phyloP scores from a whole-genome alignment of 2,797 vertebrate species.

The Pelodytes ibericus region DNA sequence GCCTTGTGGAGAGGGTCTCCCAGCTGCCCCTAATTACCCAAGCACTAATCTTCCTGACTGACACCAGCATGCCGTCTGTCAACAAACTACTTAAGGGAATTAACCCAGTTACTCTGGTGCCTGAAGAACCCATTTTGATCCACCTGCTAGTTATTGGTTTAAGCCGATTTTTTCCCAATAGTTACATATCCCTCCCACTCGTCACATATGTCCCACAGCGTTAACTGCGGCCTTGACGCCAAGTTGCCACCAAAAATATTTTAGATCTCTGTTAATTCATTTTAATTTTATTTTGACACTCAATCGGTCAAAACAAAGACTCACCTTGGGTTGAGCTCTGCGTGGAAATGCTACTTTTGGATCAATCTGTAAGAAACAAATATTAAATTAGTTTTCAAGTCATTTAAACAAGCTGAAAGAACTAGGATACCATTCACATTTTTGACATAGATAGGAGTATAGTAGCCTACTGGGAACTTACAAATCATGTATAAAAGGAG shows the following conservation, averaged over 20 bases:
- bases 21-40: slow-evolving; percentile 76
- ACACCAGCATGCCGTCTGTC: slow-evolving; percentile 82
- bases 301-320: slow-evolving; percentile 55
- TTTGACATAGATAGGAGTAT: too few relatives aligned
- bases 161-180: slow-evolving; percentile 62
- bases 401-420: too few relatives aligned
- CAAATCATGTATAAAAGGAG: too few relatives aligned
- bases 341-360: slow-evolving; percentile 98
- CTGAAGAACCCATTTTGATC: slow-evolving; percentile 66
- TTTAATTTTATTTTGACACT: slow-evolving; percentile 14
- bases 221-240: slow-evolving; percentile 7
- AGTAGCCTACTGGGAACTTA: too few relatives aligned
- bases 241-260: background rate
- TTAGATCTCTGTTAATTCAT: background rate
- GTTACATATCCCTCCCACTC: slow-evolving; percentile 46
- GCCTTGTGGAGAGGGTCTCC: slow-evolving; percentile 40
- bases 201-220: slow-evolving; percentile 41
- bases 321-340: slow-evolving; percentile 97
- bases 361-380: slow-evolving; percentile 84
- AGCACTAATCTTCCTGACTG: slow-evolving; percentile 60
- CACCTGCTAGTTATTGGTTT: slow-evolving; percentile 75
- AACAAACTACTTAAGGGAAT: slow-evolving; percentile 84
- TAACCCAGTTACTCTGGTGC: slow-evolving; percentile 80
- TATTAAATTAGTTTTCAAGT: too few relatives aligned
- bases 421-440: too few relatives aligned